These are phyloP conservation scores for Helicolenus hilgendorfi DNA, from an alignment of 2,797 vertebrate species.

Conservation along the genomic window DNA sequence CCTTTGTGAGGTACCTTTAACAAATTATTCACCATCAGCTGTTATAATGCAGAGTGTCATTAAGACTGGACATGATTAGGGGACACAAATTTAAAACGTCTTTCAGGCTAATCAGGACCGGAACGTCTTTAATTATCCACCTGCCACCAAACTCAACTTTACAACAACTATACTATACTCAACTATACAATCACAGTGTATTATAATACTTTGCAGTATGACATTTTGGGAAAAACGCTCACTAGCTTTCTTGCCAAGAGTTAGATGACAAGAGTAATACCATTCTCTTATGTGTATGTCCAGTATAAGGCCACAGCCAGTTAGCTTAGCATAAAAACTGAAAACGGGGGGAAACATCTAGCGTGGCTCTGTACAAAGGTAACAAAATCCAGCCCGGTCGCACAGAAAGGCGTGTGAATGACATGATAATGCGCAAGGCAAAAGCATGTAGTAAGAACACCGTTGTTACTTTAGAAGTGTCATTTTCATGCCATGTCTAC, in stretches of 20 bases:
- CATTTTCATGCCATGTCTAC: too few species aligned
- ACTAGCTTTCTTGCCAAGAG: background rate
- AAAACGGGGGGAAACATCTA: background rate
- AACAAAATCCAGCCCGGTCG: background rate
- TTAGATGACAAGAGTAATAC: background rate
- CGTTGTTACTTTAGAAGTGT: too few species aligned
- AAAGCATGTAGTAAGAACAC: too few species aligned
- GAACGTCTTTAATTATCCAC: background rate
- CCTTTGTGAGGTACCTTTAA: slow-evolving; percentile 16
- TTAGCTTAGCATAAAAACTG: background rate
- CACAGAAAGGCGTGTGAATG: too few species aligned
- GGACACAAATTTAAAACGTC: background rate
- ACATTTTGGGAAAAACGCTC: background rate
- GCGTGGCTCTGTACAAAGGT: background rate
- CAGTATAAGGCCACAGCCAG: background rate
- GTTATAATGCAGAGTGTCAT: background rate
- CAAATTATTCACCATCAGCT: background rate
- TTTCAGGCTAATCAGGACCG: background rate
- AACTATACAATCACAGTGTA: too few species aligned
- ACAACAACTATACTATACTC: background rate
- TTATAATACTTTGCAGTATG: too few species aligned
- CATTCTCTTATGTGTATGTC: background rate
- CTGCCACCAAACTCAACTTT: background rate
- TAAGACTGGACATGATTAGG: background rate
- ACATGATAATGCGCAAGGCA: too few species aligned